Percentiles rank a stretch among this genome's conserved stretches.
phyloP scores from a whole-genome alignment of 2,797 vertebrate species.

The Tapera naevia region DNA sequence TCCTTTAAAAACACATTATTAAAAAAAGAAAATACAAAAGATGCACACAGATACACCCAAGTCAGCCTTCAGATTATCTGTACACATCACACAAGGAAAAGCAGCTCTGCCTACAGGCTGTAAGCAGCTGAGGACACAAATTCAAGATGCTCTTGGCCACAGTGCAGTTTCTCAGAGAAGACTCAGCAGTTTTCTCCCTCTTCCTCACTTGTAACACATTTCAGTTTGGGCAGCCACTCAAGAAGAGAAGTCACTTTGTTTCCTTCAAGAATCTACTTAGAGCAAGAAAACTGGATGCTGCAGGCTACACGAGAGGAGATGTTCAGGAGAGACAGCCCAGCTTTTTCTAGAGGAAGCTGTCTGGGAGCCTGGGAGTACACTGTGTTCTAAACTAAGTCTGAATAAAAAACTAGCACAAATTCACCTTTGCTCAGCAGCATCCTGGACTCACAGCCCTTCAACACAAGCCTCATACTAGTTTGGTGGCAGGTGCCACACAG shows the following conservation, averaged over 20 bases:
- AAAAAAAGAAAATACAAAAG: not conserved
- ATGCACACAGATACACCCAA: no score
- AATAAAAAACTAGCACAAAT: not conserved
- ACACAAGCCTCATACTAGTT: rapidly evolving
- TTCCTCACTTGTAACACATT: not conserved
- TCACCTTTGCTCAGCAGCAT: not conserved
- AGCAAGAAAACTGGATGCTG: not conserved
- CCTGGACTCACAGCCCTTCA: not conserved
- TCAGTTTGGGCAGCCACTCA: not conserved
- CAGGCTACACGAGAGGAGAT: not conserved
- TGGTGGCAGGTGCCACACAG: not conserved
- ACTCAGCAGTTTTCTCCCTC: not conserved
- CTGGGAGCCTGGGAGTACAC: not conserved
- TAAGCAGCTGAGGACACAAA: not conserved
- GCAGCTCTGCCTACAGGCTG: not conserved
- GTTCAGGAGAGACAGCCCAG: not conserved
- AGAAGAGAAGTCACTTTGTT: not conserved
- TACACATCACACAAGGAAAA: rapidly evolving
- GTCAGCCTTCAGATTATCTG: not conserved
- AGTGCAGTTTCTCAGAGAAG: not conserved
- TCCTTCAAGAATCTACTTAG: not conserved
- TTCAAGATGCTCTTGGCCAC: not conserved
- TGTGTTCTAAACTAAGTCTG: not conserved
- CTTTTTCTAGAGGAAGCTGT: not conserved
- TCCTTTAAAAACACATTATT: not conserved